Base-by-base conservation (phyloP, 1,140 invertebrate genomes). In the Nomia melanderi region DNA sequence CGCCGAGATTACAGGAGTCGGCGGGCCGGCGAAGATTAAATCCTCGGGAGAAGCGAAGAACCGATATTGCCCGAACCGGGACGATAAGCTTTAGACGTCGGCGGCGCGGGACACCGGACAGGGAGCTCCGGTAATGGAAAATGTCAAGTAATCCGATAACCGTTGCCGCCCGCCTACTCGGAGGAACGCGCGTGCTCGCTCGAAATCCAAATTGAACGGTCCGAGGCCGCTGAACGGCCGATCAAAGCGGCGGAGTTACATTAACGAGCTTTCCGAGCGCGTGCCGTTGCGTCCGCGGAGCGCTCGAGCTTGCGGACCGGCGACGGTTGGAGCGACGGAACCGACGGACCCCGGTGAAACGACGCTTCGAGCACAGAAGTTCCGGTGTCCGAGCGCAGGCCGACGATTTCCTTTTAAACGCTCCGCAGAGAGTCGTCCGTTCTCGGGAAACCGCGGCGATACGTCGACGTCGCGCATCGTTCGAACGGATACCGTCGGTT, bases 141-240 rank as follows among this genome's bases (percentile, higher is more conserved):
- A 83, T 65, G 65, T 79, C 64, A 76, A 83, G 73, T 83, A 83
- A 83, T 83, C 80, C 65, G 81, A 83, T 83, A 79, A 83, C 72
- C 81, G 64, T 44, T 64, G 60, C 54, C 50, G 60, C 54, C 50
- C 39, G 60, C 23, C 64, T 66, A 39, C 50, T 36, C 41, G 63
- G 44, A 23, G 29, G 56, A 62, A n/a, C n/a, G n/a, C 67, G 66
- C 56, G 63, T 54, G 63, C 25, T 47, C 47, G 66, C 56, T 79
- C 56, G 70, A 82, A 74, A 82, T 78, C 70, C 69, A 82, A 78
- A 78, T 82, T 82, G 70, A 82, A 82, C 78, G 70, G 36, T 50
- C 65, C 25, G 54, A 20, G 62, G 54, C 29, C 71, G 47, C 54
- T 39, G 57, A 66, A 66, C 39, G 59, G 31, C 44, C 77, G 81